Evolutionary conservation across 2,797 vertebrate genomes (phyloP).

Genomic region (Enteromius unitaeniatus): DNA sequence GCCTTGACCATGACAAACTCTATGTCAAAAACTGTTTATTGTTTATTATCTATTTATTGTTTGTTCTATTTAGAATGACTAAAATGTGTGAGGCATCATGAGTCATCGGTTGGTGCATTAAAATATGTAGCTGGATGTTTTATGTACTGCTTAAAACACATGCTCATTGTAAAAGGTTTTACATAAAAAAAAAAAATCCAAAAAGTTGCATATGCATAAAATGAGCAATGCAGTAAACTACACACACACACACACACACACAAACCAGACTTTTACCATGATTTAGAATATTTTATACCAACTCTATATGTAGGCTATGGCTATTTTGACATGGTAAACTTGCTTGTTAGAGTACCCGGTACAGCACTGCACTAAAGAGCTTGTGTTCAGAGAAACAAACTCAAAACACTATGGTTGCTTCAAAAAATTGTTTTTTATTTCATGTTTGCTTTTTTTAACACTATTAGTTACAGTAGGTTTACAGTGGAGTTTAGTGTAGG

Average conservation of each 20-base stretch:
- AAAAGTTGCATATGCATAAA: not conserved
- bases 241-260: not conserved
- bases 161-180: not conserved
- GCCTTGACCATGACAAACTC: conserved; percentile 4
- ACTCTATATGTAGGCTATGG: not conserved
- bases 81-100: not conserved
- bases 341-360: not conserved
- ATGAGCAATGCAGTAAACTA: not conserved
- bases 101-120: not conserved
- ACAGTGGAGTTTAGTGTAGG: not conserved
- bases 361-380: not conserved
- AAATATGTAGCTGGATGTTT: not conserved
- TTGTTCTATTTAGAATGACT: not conserved
- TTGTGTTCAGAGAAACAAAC: not conserved
- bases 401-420: not conserved
- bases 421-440: not conserved
- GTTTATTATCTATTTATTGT: not conserved
- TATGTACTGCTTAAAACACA: not conserved
- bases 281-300: not conserved
- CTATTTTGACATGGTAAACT: not conserved
- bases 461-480: not conserved
- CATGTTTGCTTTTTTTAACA: not conserved
- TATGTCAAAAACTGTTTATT: not conserved
- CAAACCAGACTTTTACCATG: not conserved
- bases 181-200: not conserved